Evolutionary conservation across 2,797 vertebrate genomes (phyloP).

Genomic region (Halcyon chelicuti): DNA sequence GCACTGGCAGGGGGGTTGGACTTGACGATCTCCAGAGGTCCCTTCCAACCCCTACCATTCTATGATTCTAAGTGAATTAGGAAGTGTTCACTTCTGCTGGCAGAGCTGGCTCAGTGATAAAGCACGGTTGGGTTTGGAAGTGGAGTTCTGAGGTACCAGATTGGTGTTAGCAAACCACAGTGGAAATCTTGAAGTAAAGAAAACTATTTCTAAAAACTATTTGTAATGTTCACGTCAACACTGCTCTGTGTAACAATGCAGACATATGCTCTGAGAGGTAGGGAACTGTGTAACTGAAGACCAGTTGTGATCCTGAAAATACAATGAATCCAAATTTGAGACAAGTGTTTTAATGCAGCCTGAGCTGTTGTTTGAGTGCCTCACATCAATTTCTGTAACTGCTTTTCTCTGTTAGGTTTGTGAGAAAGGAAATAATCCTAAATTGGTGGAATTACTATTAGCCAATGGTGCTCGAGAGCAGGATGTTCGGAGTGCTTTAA

Average conservation of each 20-base stretch:
- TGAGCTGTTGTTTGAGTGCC: not conserved
- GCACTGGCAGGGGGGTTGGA: no score
- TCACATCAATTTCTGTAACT: not conserved
- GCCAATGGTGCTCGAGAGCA: conserved; percentile 87
- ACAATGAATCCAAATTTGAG: not conserved
- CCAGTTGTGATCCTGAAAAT: not conserved
- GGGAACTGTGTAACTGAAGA: not conserved
- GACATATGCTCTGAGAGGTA: not conserved
- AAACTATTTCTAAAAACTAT: not conserved
- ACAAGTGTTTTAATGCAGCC: not conserved
- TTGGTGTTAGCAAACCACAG: not conserved
- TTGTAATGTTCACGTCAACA: not conserved
- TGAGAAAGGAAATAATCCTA: conserved; percentile 86
- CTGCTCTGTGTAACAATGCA: not conserved
- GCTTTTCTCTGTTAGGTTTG: conserved; percentile 84
- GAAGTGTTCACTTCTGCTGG: not conserved
- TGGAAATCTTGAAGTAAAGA: not conserved
- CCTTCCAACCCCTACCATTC: no score
- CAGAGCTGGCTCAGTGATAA: not conserved
- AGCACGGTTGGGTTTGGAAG: not conserved
- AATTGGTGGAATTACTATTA: conserved; percentile 90
- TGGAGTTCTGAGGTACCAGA: not conserved
- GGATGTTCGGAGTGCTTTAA: conserved; percentile 88
- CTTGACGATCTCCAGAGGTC: no score
- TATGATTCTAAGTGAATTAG: not conserved